Conservation (phyloP, 2,888 invertebrate species). For the Drosophila paracracens region DNA sequence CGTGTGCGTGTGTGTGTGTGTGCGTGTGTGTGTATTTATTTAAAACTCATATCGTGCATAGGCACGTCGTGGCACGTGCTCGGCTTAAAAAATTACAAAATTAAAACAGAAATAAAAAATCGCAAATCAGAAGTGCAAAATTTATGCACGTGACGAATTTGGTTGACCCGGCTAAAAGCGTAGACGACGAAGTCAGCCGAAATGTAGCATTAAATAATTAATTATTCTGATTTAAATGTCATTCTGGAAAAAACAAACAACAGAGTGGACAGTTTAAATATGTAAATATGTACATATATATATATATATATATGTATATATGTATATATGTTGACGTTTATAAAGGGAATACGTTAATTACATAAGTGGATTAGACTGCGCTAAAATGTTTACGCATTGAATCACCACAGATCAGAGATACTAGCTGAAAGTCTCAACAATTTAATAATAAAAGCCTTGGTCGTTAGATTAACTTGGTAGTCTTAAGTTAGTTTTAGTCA, state of each 20-base stretch:
- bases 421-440: background rate
- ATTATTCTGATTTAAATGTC: slow-evolving; percentile 69
- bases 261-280: background rate
- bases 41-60: slow-evolving; percentile 55
- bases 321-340: background rate
- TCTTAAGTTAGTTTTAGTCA: background rate
- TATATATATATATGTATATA: background rate
- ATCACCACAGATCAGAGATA: background rate
- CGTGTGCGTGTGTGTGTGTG: background rate
- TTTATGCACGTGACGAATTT: slow-evolving; percentile 72
- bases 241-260: slow-evolving; percentile 33
- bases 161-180: slow-evolving; percentile 41
- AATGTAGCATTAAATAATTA: slow-evolving; percentile 72
- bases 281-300: background rate
- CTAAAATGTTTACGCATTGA: slow-evolving; percentile 3
- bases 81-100: slow-evolving; percentile 66
- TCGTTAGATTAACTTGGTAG: background rate
- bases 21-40: slow-evolving; percentile 29
- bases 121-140: slow-evolving; percentile 59
- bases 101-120: slow-evolving; percentile 49
- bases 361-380: slow-evolving; percentile 17
- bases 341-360: slow-evolving; percentile 5
- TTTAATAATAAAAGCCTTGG: background rate
- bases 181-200: slow-evolving; percentile 23
- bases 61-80: slow-evolving; percentile 68